Conservation (phyloP, 2,888 invertebrate genomes). For the Epirrita christyi region DNA sequence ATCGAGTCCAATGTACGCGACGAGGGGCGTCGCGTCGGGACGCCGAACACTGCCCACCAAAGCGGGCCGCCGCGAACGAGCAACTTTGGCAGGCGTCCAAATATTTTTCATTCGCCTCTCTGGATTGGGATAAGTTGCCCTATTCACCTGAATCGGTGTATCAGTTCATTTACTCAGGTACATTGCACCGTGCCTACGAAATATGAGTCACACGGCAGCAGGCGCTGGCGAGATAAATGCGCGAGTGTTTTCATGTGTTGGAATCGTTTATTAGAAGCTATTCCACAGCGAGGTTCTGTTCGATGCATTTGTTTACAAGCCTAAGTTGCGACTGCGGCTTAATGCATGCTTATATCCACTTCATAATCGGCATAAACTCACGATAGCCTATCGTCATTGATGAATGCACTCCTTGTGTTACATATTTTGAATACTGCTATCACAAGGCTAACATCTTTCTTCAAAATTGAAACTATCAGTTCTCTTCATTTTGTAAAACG, state of each 20-base stretch:
- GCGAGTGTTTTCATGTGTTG: not conserved
- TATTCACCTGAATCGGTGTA: constrained; percentile 78
- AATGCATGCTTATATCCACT: not conserved
- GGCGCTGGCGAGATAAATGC: constrained; percentile 1
- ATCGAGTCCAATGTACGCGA: constrained; percentile 60
- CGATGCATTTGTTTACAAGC: not conserved
- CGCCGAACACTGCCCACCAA: constrained; percentile 37
- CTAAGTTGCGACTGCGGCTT: not conserved
- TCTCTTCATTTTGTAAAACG: no score
- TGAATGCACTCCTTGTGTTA: not conserved
- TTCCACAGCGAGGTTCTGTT: not conserved
- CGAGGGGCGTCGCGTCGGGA: constrained; percentile 51
- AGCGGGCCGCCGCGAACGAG: constrained; percentile 59
- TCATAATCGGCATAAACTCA: not conserved
- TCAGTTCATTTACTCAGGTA: constrained; percentile 52
- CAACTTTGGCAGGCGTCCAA: constrained; percentile 73
- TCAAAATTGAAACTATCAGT: no score
- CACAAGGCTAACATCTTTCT: not conserved
- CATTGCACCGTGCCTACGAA: constrained; percentile 20
- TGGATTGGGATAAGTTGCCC: constrained; percentile 73
- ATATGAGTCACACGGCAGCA: constrained; percentile 2
- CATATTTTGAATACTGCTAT: not conserved
- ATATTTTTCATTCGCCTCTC: constrained; percentile 75
- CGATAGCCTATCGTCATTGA: not conserved
- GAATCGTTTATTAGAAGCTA: not conserved